Conservation (phyloP, 2,888 invertebrate species). For the Thecocarcelia acutangulata region DNA sequence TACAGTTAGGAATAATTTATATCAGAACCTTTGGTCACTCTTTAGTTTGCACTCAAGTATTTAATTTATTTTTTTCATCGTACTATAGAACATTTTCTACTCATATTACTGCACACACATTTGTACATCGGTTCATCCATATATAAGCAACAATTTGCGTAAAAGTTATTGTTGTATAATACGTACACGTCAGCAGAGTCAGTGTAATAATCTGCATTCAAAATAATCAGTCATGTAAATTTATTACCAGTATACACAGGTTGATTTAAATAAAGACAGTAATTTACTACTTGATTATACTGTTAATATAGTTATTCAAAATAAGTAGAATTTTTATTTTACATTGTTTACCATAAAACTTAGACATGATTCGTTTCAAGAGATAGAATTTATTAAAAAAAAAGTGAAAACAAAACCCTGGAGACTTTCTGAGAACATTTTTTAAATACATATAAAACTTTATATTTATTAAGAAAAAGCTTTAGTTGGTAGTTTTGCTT, state of each 20-base stretch:
- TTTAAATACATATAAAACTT: too few relatives aligned
- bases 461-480: too few relatives aligned
- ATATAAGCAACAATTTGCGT: background rate
- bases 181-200: conserved; percentile 15
- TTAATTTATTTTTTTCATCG: conserved; percentile 3
- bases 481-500: too few relatives aligned
- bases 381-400: too few relatives aligned
- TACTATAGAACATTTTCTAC: background rate
- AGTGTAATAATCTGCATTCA: conserved; percentile 18
- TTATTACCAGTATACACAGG: conserved; percentile 3
- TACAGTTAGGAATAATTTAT: too few relatives aligned
- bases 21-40: conserved; percentile 17
- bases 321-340: too few relatives aligned
- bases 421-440: too few relatives aligned
- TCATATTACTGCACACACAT: background rate
- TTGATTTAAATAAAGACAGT: conserved; percentile 5
- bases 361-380: too few relatives aligned
- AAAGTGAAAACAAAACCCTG: too few relatives aligned
- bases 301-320: too few relatives aligned
- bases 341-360: too few relatives aligned
- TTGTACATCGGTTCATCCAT: background rate
- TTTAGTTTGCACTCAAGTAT: conserved; percentile 10
- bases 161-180: conserved; percentile 32
- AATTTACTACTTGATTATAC: background rate
- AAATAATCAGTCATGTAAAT: conserved; percentile 3